These are phyloP conservation scores for Hucho hucho DNA, from an alignment of 2,113 vertebrate genomes.

Conservation along the genomic window DNA sequence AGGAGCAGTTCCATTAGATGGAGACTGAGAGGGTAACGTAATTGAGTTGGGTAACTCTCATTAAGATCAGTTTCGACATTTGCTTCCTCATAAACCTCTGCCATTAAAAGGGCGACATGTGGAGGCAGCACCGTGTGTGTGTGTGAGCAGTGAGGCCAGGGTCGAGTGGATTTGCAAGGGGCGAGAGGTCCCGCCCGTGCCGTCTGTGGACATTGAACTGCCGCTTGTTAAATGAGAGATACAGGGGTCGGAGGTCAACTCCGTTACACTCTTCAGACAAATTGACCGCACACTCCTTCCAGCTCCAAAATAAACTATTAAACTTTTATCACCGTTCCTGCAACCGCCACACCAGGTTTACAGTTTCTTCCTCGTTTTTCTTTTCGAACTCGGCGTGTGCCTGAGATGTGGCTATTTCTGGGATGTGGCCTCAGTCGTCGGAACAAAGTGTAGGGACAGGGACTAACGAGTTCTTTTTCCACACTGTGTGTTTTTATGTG, in stretches of 20 bases:
- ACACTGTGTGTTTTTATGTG: conserved; percentile 17
- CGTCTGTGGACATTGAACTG: conserved; percentile 11
- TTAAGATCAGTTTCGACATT: conserved; percentile 60
- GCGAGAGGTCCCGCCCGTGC: conserved; percentile 35
- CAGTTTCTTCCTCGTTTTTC: conserved; percentile 1
- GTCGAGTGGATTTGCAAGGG: conserved; percentile 30
- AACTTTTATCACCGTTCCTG: conserved; percentile 59
- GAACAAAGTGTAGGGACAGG: background rate
- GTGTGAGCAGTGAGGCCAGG: background rate
- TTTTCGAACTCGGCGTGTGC: conserved; percentile 10
- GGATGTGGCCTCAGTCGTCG: background rate
- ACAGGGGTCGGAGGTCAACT: conserved; percentile 50
- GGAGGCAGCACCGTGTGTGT: conserved; percentile 19
- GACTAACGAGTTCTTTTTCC: conserved; percentile 13
- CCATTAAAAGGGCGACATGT: conserved; percentile 46
- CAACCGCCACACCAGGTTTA: conserved; percentile 30
- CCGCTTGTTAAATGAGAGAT: conserved; percentile 32
- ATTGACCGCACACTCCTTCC: conserved; percentile 31
- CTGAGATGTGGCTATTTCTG: conserved; percentile 9
- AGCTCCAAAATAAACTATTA: conserved; percentile 68
- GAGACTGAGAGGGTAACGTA: conserved; percentile 15
- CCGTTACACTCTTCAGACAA: conserved; percentile 36
- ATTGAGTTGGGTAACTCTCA: conserved; percentile 57
- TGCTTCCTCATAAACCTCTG: conserved; percentile 44
- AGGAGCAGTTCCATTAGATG: conserved; percentile 34